Percentiles rank a stretch among this genome's conserved stretches.
phyloP scores from a whole-genome alignment of 1,140 invertebrate species.

The Zeugodacus cucurbitae region DNA sequence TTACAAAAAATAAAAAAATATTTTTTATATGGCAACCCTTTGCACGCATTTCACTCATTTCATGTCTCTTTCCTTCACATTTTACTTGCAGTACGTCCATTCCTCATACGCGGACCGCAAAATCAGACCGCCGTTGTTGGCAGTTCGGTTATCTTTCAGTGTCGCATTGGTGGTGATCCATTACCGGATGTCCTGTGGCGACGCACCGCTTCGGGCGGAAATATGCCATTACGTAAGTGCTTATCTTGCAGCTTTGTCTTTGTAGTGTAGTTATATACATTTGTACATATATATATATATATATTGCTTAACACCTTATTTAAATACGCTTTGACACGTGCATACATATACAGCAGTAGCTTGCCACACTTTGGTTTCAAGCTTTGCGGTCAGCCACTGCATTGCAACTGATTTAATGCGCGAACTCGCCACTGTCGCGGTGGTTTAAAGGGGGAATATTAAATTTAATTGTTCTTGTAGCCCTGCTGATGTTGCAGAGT shows the following conservation, averaged over 20 bases:
- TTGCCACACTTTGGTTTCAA: not conserved
- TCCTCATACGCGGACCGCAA: conserved; percentile 80
- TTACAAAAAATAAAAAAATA: not conserved
- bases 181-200: conserved; percentile 81
- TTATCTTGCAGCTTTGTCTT: conserved; percentile 7
- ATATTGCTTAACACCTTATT: not conserved
- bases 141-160: conserved; percentile 82
- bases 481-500: not conserved
- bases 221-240: conserved; percentile 74
- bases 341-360: not conserved
- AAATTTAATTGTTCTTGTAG: not conserved
- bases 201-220: conserved; percentile 74
- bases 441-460: not conserved
- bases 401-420: not conserved
- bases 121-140: conserved; percentile 78
- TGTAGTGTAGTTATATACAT: not conserved
- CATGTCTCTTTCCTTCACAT: not conserved
- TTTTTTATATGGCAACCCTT: not conserved
- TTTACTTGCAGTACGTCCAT: conserved; percentile 78
- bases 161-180: conserved; percentile 80
- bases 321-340: not conserved
- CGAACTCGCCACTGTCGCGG: not conserved
- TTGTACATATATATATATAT: not conserved
- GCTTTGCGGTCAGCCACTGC: not conserved
- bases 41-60: not conserved